phyloP scores from a whole-genome alignment of 2,797 vertebrate species.

The Holocentrus rufus region DNA sequence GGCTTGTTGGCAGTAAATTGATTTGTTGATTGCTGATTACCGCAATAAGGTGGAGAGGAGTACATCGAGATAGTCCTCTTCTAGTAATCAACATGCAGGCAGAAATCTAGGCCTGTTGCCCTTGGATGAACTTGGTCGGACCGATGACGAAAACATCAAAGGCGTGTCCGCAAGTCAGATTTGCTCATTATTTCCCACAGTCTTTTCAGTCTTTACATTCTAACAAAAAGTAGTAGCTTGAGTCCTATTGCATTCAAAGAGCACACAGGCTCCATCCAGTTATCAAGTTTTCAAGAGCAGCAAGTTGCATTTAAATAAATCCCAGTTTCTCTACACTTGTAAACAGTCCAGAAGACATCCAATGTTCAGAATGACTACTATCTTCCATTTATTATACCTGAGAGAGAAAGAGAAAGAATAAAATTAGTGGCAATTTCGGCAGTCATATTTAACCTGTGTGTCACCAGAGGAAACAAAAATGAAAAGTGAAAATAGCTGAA shows the following conservation, averaged over 20 bases:
- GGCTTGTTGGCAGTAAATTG: constrained; percentile 57
- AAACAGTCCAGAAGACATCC: constrained; percentile 92
- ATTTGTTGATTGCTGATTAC: constrained; percentile 70
- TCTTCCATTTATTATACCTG: constrained; percentile 79
- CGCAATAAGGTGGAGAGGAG: constrained; percentile 50
- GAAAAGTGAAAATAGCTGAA: neutral
- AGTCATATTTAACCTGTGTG: neutral
- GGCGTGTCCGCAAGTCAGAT: constrained; percentile 45
- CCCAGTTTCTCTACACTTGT: constrained; percentile 90
- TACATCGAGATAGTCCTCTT: constrained; percentile 49
- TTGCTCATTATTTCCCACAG: constrained; percentile 51
- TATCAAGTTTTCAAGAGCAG: constrained; percentile 95
- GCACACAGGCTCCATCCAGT: constrained; percentile 88
- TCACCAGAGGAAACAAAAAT: neutral
- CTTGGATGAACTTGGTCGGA: constrained; percentile 49
- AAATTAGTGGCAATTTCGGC: neutral
- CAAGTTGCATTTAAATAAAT: constrained; percentile 91
- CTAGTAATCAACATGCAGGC: constrained; percentile 57
- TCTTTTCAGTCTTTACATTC: constrained; percentile 78
- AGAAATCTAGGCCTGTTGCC: constrained; percentile 49
- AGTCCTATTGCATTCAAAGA: constrained; percentile 84
- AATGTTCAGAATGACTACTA: constrained; percentile 58
- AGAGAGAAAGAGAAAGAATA: constrained; percentile 24
- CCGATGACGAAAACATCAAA: constrained; percentile 27
- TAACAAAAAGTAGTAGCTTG: constrained; percentile 76